Percentiles rank a stretch among this genome's conserved stretches.
Evolutionary conservation across 2,113 vertebrate species (phyloP).

Genomic region (Triplophysa siluroides): DNA sequence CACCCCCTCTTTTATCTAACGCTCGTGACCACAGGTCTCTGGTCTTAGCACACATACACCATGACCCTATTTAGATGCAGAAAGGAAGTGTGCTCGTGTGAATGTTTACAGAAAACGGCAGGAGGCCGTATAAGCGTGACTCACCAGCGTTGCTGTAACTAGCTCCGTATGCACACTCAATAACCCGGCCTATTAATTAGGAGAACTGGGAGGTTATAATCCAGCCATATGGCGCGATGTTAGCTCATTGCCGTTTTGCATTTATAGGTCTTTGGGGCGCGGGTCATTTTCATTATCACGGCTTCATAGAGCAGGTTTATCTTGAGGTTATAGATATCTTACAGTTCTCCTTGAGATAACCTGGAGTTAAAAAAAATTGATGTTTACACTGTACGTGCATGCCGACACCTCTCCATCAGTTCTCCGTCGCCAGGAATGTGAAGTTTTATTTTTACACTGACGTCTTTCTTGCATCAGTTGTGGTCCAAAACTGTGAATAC

Average conservation of each 20-base stretch:
- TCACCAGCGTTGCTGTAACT: not conserved
- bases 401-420: not conserved
- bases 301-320: not conserved
- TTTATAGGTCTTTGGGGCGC: not conserved
- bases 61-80: conserved; percentile 68
- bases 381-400: conserved; percentile 21
- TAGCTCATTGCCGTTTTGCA: not conserved
- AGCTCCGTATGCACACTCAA: conserved; percentile 1
- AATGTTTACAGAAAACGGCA: conserved; percentile 42
- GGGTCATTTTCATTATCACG: not conserved
- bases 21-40: conserved; percentile 63
- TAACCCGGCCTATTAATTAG: conserved; percentile 48
- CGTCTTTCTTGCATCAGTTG: conserved; percentile 4
- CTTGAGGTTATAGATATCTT: not conserved
- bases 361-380: conserved; percentile 13
- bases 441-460: conserved; percentile 20
- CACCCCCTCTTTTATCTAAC: conserved; percentile 8
- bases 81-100: conserved; percentile 33
- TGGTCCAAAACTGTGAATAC: conserved; percentile 14
- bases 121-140: not conserved
- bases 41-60: conserved; percentile 41
- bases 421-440: conserved; percentile 14
- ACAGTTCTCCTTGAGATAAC: conserved; percentile 1
- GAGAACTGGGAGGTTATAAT: conserved; percentile 13
- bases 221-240: conserved; percentile 32